Evolutionary conservation across 1,140 invertebrate species (phyloP).

Genomic region (Colletes latitarsis): DNA sequence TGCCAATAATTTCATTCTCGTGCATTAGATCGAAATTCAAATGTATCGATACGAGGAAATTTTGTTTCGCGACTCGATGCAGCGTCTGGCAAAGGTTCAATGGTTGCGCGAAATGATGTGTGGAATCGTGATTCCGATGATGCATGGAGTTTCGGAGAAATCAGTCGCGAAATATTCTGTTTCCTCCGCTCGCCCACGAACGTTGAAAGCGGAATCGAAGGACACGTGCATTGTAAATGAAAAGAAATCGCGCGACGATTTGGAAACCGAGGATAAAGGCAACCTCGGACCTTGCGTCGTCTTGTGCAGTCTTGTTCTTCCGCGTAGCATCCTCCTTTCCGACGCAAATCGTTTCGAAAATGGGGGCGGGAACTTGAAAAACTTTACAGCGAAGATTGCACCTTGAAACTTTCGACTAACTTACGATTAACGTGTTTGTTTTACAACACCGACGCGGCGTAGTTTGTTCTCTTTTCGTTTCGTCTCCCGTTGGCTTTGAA

Average conservation of each 20-base stretch:
- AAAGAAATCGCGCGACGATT: background rate
- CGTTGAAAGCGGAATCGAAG: too few species aligned
- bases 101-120: background rate
- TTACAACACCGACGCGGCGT: background rate
- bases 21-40: background rate
- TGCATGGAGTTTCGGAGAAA: background rate
- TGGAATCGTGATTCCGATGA: background rate
- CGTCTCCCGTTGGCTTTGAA: background rate
- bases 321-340: background rate
- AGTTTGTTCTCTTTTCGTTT: background rate
- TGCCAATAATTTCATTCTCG: background rate
- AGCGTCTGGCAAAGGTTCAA: background rate
- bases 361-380: constrained; percentile 4
- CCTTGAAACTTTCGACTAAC: constrained; percentile 5
- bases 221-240: too few species aligned
- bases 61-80: constrained; percentile 1
- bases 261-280: constrained; percentile 1
- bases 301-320: background rate
- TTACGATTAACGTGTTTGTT: background rate
- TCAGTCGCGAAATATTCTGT: background rate
- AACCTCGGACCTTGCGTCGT: background rate
- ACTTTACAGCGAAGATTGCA: background rate
- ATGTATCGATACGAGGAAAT: background rate
- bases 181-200: background rate
- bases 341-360: constrained; percentile 8